Percentiles rank a stretch among this genome's conserved stretches.
Conservation (phyloP, 35 echinoderm and acorn worm species). For the Stichopus chloronotus region DNA sequence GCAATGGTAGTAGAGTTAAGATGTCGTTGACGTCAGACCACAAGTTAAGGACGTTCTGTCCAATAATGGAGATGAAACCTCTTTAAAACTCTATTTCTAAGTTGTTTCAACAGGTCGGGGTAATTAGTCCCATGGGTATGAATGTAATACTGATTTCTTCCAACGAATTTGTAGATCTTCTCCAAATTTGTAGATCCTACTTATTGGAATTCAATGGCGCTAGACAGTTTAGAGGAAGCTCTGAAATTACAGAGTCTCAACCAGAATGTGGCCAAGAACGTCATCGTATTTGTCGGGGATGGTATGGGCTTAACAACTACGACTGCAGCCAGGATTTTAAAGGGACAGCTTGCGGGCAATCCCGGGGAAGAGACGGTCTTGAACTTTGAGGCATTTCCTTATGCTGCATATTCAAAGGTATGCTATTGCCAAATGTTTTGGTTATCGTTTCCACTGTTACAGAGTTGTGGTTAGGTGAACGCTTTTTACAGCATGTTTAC, state of each 20-base stretch:
- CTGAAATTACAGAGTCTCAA: constrained; percentile 58
- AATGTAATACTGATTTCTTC: not conserved
- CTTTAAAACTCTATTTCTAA: not conserved
- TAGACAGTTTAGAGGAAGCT: constrained; percentile 46
- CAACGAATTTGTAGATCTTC: not conserved
- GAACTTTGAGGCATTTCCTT: not conserved
- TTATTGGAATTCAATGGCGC: constrained; percentile 75
- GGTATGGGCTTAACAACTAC: constrained; percentile 85
- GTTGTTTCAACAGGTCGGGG: not conserved
- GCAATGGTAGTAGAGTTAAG: not conserved
- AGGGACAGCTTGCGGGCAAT: constrained; percentile 57
- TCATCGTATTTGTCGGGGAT: constrained; percentile 77
- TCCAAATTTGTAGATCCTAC: constrained; percentile 13
- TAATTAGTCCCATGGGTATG: not conserved
- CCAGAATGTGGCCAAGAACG: constrained; percentile 72
- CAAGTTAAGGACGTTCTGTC: not conserved
- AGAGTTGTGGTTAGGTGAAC: too few species aligned
- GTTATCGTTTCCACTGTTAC: too few species aligned
- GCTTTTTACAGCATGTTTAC: too few species aligned
- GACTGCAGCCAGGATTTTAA: constrained; percentile 72
- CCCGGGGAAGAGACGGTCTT: constrained; percentile 36
- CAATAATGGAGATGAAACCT: not conserved
- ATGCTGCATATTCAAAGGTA: constrained; percentile 42
- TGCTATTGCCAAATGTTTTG: not conserved
- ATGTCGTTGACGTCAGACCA: not conserved